Evolutionary conservation across 2,113 vertebrate genomes (phyloP).

Genomic region (Solenodon paradoxus): DNA sequence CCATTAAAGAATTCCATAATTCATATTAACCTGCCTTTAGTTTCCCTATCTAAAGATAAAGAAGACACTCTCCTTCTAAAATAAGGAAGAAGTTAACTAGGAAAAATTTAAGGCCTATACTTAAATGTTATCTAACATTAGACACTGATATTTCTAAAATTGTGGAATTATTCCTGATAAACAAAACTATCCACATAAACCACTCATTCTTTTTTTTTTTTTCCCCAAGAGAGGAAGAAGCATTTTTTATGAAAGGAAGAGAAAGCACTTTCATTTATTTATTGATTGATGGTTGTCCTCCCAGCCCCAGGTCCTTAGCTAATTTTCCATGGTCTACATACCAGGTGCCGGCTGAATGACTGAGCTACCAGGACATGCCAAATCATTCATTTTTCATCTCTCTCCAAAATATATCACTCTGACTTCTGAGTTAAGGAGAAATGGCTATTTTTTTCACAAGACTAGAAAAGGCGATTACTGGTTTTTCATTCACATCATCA

Average conservation of each 20-base stretch:
- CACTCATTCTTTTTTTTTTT: not conserved
- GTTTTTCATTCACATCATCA: conserved; percentile 9
- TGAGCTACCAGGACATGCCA: too few relatives aligned
- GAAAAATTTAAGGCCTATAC: not conserved
- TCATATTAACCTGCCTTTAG: not conserved
- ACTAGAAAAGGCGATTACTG: not conserved
- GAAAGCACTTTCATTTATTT: too few relatives aligned
- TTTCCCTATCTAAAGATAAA: conserved; percentile 6
- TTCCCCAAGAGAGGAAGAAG: too few relatives aligned
- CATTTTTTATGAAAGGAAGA: too few relatives aligned
- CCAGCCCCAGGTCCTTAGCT: too few relatives aligned
- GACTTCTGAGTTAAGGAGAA: not conserved
- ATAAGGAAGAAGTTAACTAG: not conserved
- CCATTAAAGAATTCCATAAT: conserved; percentile 20
- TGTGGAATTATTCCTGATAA: not conserved
- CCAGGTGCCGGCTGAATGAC: too few relatives aligned
- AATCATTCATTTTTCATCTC: not conserved
- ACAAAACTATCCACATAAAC: not conserved
- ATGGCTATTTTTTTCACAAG: not conserved
- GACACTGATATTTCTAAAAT: conserved; percentile 2
- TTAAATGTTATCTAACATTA: not conserved
- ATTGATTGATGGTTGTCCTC: too few relatives aligned
- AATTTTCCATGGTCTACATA: too few relatives aligned
- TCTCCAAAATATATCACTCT: not conserved
- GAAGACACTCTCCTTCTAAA: not conserved